Base-by-base conservation (phyloP, 2,113 vertebrate genomes). In the Noturus placidus region DNA sequence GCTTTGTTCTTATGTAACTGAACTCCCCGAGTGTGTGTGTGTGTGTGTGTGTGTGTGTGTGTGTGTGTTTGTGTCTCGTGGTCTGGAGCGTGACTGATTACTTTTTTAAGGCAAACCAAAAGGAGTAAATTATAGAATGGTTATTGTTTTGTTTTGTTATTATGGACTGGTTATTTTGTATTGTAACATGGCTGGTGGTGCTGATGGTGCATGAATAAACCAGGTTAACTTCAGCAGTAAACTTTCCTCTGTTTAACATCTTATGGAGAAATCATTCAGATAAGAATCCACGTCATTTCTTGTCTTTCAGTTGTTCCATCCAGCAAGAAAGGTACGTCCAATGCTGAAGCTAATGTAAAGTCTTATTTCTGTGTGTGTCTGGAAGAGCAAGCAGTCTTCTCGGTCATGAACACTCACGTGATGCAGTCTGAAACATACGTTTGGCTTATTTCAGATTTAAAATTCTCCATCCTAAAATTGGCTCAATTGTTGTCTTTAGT, bases 281-380 rank as follows among this genome's bases (percentile, higher is more conserved):
- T 65, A 83, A 35, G 70, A 87, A 65, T 54, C 57, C 79, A 82
- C 30, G 27, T 19, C 67, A 42, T 83, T 90, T 94, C 70, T 91
- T 95, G 92, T 94, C 94, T 95, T 95, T 91, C 94, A 95, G 95
- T 94, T 93, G 82, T 91, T 69, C 92, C 94, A 42, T 89, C 91
- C 91, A 93, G 85, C 91, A 95, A 91, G 88, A 93, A 93, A 96
- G 94, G 94, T 95, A 94, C 92, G 94, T 92, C 50, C 42, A 57
- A 59, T 56, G 33, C 70, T 42, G 27, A 52, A 50, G 70, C 30
- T 83, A 57, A 65, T 78, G 72, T 72, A n/a, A 74, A 79, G 54
- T 87, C 78, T 65, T 27, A 9, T 79, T 30, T 27, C 3, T 78
- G 38, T 84, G 54, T 84, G 5, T 86, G 67, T 91, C 89, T 92